Conservation (phyloP, 1,140 invertebrate genomes). For the Cylas formicarius region DNA sequence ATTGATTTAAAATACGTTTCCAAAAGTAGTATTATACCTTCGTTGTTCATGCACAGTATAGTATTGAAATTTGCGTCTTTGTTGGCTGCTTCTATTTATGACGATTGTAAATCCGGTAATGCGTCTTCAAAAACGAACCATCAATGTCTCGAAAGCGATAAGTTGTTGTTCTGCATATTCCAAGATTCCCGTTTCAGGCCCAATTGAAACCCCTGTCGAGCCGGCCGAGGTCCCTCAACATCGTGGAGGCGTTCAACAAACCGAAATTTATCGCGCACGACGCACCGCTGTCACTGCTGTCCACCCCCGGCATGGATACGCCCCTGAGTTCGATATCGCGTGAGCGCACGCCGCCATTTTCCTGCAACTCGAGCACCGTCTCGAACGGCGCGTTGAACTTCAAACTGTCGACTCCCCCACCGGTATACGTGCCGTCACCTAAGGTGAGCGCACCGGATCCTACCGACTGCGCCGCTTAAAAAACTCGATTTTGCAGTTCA, state of each 20-base stretch:
- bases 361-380: constrained; percentile 24
- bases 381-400: constrained; percentile 21
- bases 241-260: constrained; percentile 28
- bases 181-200: constrained; percentile 8
- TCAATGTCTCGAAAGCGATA: not conserved
- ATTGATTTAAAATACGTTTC: too few relatives aligned
- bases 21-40: too few relatives aligned
- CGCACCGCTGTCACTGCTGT: constrained; percentile 19
- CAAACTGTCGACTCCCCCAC: constrained; percentile 10
- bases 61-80: too few relatives aligned
- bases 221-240: constrained; percentile 33
- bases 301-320: constrained; percentile 23
- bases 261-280: constrained; percentile 27
- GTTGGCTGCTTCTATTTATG: too few relatives aligned
- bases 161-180: not conserved
- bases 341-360: constrained; percentile 34
- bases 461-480: not conserved
- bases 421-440: constrained; percentile 17
- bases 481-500: constrained; percentile 12
- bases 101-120: too few relatives aligned
- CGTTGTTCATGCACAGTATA: too few relatives aligned
- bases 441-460: constrained; percentile 7
- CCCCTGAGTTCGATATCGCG: constrained; percentile 27
- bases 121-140: too few relatives aligned
- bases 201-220: constrained; percentile 15